Evolutionary conservation across 2,888 invertebrate genomes (phyloP).

Genomic region (Agriopis leucophaearia): DNA sequence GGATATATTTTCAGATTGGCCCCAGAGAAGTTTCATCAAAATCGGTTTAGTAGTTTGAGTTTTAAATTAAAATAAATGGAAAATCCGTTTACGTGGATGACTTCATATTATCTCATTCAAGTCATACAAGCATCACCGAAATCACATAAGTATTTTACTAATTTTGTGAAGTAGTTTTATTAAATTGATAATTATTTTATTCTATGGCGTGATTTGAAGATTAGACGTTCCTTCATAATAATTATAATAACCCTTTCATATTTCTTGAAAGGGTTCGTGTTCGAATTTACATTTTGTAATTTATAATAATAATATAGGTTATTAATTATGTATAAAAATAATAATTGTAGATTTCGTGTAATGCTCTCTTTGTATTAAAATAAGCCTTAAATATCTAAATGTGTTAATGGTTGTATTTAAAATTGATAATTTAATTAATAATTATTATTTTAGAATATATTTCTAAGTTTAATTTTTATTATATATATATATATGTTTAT

Average conservation of each 20-base stretch:
- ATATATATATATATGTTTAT: too few species aligned
- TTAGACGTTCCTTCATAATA: conserved; percentile 10
- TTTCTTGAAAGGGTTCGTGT: conserved; percentile 31
- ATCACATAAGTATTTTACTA: too few species aligned
- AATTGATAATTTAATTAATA: background rate
- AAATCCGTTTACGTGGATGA: too few species aligned
- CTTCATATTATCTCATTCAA: too few species aligned
- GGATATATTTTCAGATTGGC: too few species aligned
- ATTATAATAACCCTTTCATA: conserved; percentile 27
- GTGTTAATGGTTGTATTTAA: conserved; percentile 5
- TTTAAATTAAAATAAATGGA: too few species aligned
- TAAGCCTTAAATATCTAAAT: conserved; percentile 22
- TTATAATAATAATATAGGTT: conserved; percentile 21
- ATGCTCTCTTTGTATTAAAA: conserved; percentile 27
- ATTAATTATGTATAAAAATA: conserved; percentile 28
- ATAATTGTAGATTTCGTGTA: conserved; percentile 29
- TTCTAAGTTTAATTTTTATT: conserved; percentile 1
- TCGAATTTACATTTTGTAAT: conserved; percentile 45
- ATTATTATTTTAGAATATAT: background rate
- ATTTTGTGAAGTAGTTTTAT: too few species aligned
- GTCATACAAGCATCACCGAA: too few species aligned
- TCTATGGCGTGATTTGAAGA: too few species aligned
- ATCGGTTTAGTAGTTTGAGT: too few species aligned
- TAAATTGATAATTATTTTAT: too few species aligned
- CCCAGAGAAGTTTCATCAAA: too few species aligned